phyloP scores from a whole-genome alignment of 2,113 vertebrate species.

The Martes martes region DNA sequence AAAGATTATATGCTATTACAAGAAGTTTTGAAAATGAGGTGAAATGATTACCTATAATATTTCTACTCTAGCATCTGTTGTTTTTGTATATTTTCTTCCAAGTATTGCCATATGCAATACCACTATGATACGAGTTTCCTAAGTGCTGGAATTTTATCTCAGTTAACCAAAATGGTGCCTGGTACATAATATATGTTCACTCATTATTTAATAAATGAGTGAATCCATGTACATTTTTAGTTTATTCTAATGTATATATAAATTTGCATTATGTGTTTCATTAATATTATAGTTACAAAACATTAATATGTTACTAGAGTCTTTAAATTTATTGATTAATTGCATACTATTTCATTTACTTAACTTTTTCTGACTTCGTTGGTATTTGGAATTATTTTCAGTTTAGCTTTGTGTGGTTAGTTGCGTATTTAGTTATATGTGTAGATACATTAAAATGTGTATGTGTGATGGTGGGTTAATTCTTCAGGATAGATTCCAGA shows the following conservation, averaged over 20 bases:
- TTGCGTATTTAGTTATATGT: background rate
- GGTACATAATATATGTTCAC: background rate
- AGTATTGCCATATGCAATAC: background rate
- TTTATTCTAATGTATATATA: background rate
- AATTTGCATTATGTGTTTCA: background rate
- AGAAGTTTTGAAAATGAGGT: slow-evolving; percentile 22
- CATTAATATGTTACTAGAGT: background rate
- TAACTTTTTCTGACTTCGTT: background rate
- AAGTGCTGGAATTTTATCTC: background rate
- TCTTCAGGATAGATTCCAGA: slow-evolving; percentile 12
- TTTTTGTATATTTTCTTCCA: slow-evolving; percentile 18
- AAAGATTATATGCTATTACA: background rate
- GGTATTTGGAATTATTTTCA: slow-evolving; percentile 6
- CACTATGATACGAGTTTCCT: background rate
- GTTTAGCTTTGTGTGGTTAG: background rate
- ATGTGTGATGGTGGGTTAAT: background rate
- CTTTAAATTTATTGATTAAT: slow-evolving; percentile 33
- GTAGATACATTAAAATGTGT: background rate
- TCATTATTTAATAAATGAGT: background rate
- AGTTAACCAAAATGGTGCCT: background rate
- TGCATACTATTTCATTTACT: background rate
- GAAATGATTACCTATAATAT: background rate
- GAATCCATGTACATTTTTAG: background rate
- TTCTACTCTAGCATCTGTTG: background rate
- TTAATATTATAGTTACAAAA: background rate